Percentiles rank a stretch among this genome's conserved stretches.
phyloP scores from a whole-genome alignment of 2,797 vertebrate species.

The Liparis tanakae region DNA sequence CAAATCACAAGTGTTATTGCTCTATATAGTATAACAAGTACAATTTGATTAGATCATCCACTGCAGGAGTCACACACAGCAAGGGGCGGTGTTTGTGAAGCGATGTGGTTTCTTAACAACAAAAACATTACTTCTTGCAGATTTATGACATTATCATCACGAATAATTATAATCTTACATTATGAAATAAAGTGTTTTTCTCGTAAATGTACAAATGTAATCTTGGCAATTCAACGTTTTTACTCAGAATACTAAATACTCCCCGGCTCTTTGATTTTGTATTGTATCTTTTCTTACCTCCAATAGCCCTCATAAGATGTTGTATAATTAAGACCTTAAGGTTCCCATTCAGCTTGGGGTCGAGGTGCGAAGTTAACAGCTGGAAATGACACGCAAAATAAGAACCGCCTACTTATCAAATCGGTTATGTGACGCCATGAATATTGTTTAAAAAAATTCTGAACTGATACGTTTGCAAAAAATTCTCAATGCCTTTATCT shows the following conservation, averaged over 20 bases:
- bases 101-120: too few species aligned
- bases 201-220: neutral
- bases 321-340: neutral
- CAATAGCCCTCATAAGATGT: fast-evolving
- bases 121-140: neutral
- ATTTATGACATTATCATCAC: neutral
- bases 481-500: neutral
- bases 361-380: neutral
- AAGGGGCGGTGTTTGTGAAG: neutral
- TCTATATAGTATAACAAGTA: neutral
- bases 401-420: neutral
- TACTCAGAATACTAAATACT: neutral
- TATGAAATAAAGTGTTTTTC: neutral
- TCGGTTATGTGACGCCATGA: neutral
- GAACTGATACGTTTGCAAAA: constrained; percentile 7
- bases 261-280: neutral
- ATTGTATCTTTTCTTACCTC: neutral
- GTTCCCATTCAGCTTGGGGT: neutral
- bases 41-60: neutral
- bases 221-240: neutral
- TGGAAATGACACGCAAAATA: constrained; percentile 6
- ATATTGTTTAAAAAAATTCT: neutral
- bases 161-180: neutral
- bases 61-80: neutral
- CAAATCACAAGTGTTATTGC: neutral